Base-by-base conservation (phyloP, 2,797 vertebrate species). In the Mycteria americana region DNA sequence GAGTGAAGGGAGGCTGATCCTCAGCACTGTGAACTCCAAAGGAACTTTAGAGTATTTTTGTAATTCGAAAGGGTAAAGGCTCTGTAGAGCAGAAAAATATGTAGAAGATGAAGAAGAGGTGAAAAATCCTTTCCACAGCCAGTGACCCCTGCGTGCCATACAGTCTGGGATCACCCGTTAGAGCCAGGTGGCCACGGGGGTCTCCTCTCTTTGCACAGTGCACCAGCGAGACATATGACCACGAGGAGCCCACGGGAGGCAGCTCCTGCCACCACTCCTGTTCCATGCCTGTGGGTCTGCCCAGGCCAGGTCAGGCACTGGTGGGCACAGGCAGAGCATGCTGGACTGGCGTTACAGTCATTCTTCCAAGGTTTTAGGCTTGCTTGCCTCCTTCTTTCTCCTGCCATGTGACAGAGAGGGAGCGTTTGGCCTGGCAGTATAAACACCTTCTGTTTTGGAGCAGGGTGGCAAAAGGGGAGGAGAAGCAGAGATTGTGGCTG, bases 141-240 rank as follows among this genome's bases (percentile, higher is more conserved):
- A 21, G 28, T 33, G 46, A 24, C 2, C 3, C 1, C 16, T 21
- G 18, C 0, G 2, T 41, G 12, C n/a, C 0, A 0, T 53, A 43
- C 13, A 8, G 7, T 31, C 30, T 57, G 31, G 39, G 43, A 59
- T 48, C 6, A 1, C 30, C 18, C 16, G 51, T 83, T 15, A 27
- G 31, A 56, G 21, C 33, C 16, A 19, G 12, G 33, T 22, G 21
- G 6, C 9, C 56, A 88, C 1, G 2, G 15, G 10, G 24, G 9
- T 37, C 6, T 60, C 46, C 21, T 33, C 7, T 48, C 63, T 50
- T 60, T 76, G 22, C 18, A 27, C 5, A 35, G 31, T 45, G 12
- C 28, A 11, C 17, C 25, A 48, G 21, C 0, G 3, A 56, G 75
- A 48, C 35, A 31, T 2, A 41, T 4, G 39, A 59, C 5, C 1